Evolutionary conservation across 2,113 vertebrate species (phyloP).

Genomic region (Hippopotamus amphibius): DNA sequence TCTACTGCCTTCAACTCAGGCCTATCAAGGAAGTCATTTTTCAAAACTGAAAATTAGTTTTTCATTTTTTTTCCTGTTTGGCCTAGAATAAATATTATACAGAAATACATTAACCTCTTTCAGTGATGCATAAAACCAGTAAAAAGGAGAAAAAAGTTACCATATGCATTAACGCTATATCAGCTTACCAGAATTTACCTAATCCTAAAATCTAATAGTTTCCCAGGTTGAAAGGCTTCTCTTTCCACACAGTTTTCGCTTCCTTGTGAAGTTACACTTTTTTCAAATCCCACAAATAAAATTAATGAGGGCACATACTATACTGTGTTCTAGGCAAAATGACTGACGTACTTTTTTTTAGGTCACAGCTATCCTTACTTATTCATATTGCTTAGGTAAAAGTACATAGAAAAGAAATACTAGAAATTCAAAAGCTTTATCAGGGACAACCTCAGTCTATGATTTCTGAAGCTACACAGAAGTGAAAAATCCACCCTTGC

Average conservation of each 20-base stretch:
- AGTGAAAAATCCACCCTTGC: background rate
- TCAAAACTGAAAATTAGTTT: background rate
- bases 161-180: background rate
- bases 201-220: background rate
- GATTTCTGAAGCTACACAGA: background rate
- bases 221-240: background rate
- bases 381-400: slow-evolving; percentile 45
- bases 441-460: background rate
- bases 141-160: background rate
- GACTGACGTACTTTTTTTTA: background rate
- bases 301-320: background rate
- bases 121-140: background rate
- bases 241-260: background rate
- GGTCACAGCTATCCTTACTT: slow-evolving; percentile 37
- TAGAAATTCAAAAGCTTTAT: background rate
- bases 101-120: background rate
- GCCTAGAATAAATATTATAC: background rate
- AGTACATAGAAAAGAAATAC: background rate
- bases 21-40: background rate
- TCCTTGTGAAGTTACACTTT: background rate
- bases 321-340: slow-evolving; percentile 7
- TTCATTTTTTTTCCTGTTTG: background rate
- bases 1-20: background rate
- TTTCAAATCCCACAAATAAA: slow-evolving; percentile 37
- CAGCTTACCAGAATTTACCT: background rate